Conservation (phyloP, 2,888 invertebrate species). For the Drosophila fungiperda region DNA sequence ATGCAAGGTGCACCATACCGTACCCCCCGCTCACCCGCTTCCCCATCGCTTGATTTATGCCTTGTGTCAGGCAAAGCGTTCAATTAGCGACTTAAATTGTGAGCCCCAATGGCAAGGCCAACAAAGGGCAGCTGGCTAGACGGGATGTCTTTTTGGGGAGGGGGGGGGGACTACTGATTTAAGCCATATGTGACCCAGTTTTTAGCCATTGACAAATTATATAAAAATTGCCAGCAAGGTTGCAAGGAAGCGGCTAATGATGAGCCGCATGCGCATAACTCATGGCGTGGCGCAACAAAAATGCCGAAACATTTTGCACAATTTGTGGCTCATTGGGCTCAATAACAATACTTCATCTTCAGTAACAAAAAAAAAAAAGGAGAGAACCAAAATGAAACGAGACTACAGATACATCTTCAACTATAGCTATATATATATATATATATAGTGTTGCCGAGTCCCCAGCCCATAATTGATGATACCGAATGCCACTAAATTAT, state of each 20-base stretch:
- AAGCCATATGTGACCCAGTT: slow-evolving; percentile 62
- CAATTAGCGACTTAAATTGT: slow-evolving; percentile 85
- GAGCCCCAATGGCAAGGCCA: slow-evolving; percentile 41
- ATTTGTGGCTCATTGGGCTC: slow-evolving; percentile 83
- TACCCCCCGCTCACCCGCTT: neutral
- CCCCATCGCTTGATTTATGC: slow-evolving; percentile 83
- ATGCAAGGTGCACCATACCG: slow-evolving; percentile 62
- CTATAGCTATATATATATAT: slow-evolving; percentile 1
- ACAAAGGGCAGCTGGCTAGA: slow-evolving; percentile 54
- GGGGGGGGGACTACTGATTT: slow-evolving; percentile 8
- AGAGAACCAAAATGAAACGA: slow-evolving; percentile 8
- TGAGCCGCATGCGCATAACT: slow-evolving; percentile 78
- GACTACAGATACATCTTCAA: slow-evolving; percentile 16
- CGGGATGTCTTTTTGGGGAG: neutral
- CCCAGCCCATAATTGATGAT: slow-evolving; percentile 83
- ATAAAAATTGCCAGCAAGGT: slow-evolving; percentile 60
- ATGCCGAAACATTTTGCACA: slow-evolving; percentile 81
- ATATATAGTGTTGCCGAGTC: neutral
- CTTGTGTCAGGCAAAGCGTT: slow-evolving; percentile 85
- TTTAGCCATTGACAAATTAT: slow-evolving; percentile 68
- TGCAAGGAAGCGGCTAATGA: slow-evolving; percentile 64
- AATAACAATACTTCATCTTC: slow-evolving; percentile 84
- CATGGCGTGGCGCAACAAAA: slow-evolving; percentile 64
- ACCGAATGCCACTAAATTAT: slow-evolving; percentile 85
- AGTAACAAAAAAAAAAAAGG: slow-evolving; percentile 30